Evolutionary conservation across 2,888 invertebrate species (phyloP).

Genomic region (Steromphala cineraria): DNA sequence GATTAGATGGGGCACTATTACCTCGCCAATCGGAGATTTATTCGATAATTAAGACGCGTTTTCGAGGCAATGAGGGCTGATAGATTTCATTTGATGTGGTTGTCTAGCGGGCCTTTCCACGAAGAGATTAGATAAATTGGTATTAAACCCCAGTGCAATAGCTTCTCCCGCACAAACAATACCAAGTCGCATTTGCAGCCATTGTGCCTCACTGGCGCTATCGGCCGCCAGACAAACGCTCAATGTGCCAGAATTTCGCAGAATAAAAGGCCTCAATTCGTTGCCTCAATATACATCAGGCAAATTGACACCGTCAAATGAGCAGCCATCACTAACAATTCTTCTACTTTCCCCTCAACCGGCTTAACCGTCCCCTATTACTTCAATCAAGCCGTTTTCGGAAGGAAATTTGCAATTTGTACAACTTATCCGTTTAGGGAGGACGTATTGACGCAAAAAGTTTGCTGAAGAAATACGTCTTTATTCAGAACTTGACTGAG

Average conservation of each 20-base stretch:
- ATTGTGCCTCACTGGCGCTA: constrained; percentile 16
- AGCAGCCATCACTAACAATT: constrained; percentile 10
- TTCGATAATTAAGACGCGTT: constrained; percentile 50
- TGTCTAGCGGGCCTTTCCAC: constrained; percentile 36
- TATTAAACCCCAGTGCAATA: constrained; percentile 37
- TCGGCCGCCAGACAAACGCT: constrained; percentile 4
- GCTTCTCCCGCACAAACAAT: constrained; percentile 16
- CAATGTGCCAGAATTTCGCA: neutral
- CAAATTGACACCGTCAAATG: constrained; percentile 19
- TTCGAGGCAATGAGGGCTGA: constrained; percentile 35
- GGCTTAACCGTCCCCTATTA: neutral
- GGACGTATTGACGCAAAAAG: constrained; percentile 5
- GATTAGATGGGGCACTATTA: constrained; percentile 50
- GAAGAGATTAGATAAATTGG: constrained; percentile 51
- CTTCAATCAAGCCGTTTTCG: constrained; percentile 19
- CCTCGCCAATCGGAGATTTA: constrained; percentile 49
- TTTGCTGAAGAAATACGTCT: neutral
- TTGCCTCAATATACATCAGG: constrained; percentile 11
- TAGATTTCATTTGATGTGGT: constrained; percentile 45
- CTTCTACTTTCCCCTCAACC: neutral
- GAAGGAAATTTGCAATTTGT: constrained; percentile 10
- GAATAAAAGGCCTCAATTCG: constrained; percentile 16
- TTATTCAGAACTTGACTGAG: too few relatives aligned
- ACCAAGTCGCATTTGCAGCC: constrained; percentile 13
- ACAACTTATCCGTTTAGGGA: constrained; percentile 22